Base-by-base conservation (phyloP, 2,113 vertebrate species). In the Hoplias malabaricus region DNA sequence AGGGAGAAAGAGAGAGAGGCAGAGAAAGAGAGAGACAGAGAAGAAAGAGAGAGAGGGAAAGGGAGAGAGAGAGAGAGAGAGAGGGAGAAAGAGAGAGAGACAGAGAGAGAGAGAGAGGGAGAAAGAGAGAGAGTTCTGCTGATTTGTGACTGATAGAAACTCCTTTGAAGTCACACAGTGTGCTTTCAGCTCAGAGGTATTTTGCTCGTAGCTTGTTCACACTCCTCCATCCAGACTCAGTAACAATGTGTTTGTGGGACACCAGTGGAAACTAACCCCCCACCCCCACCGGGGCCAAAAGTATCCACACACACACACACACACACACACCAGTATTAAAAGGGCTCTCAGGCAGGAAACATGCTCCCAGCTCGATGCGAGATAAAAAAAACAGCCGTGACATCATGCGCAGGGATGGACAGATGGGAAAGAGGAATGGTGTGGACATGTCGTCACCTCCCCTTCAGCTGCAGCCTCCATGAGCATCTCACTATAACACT, bases 221-320 rank as follows among this genome's bases (percentile, higher is more conserved):
- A 40, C 38, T 33, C 9, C 11, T 27, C 23, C 12, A 33, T 57
- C 66, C 57, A 43, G 9, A 16, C 54, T 53, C 21, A 63, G 33
- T 73, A 77, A 80, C n/a, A 4, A 48, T 3, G 40, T 74, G 78
- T 70, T 69, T 67, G 54, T 48, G 54, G 73, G 69, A 77, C 54
- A 31, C 46, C 2, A 75, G 65, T 78, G 75, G 82, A 84, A 84
- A 81, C 10, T 71, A 70, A 78, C 50, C n/a, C 6, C 6, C 4
- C 25, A n/a, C 54, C 36, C 13, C 19, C 36, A 1, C 31, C 40
- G 21, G 13, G 25, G 75, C 80, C 74, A 77, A 77, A 73, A n/a
- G 38, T 11, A n/a, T n/a, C n/a, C n/a, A n/a, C n/a, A n/a, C n/a
- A n/a, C n/a, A n/a, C n/a, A n/a, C n/a, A n/a, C n/a, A n/a, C n/a